Percentiles rank a stretch among this genome's conserved stretches.
phyloP scores from a whole-genome alignment of 1,140 invertebrate species.

The Musca domestica region DNA sequence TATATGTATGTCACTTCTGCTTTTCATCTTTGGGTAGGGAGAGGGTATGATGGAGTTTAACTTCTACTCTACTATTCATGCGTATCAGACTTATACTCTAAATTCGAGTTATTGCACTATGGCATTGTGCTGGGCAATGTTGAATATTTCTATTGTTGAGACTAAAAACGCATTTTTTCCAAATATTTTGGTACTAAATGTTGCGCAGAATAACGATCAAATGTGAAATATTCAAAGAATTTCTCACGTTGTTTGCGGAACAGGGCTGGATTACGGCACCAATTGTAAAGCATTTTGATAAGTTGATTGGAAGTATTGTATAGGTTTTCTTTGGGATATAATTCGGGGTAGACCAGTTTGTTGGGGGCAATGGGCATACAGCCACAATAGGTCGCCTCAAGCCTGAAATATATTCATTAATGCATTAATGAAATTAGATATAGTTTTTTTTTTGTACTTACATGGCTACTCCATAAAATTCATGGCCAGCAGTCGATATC shows the following conservation, averaged over 20 bases:
- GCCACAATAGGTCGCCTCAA: slow-evolving; percentile 67
- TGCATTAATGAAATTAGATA: background rate
- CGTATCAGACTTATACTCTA: slow-evolving; percentile 11
- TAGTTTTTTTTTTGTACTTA: slow-evolving; percentile 41
- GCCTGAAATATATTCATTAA: slow-evolving; percentile 52
- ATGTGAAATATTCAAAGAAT: slow-evolving; percentile 47
- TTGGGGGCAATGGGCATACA: slow-evolving; percentile 71
- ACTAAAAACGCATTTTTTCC: slow-evolving; percentile 40
- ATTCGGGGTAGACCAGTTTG: slow-evolving; percentile 71
- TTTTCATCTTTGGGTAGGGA: background rate
- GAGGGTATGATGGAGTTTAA: background rate
- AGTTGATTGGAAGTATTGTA: slow-evolving; percentile 62
- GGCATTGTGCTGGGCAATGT: slow-evolving; percentile 6
- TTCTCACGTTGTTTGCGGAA: slow-evolving; percentile 46
- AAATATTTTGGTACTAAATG: slow-evolving; percentile 45
- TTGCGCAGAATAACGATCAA: slow-evolving; percentile 45
- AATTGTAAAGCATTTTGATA: slow-evolving; percentile 57
- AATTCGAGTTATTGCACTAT: slow-evolving; percentile 24
- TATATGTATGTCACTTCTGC: background rate
- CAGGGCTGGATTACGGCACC: slow-evolving; percentile 53
- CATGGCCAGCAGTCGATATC: slow-evolving; percentile 72
- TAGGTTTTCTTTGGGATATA: slow-evolving; percentile 65
- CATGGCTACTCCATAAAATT: slow-evolving; percentile 76
- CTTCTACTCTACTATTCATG: background rate
- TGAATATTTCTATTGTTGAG: background rate